Evolutionary conservation across 2,797 vertebrate genomes (phyloP), one percentile per base, ranked within the genome.

Genomic region (Lithobates sylvaticus): DNA sequence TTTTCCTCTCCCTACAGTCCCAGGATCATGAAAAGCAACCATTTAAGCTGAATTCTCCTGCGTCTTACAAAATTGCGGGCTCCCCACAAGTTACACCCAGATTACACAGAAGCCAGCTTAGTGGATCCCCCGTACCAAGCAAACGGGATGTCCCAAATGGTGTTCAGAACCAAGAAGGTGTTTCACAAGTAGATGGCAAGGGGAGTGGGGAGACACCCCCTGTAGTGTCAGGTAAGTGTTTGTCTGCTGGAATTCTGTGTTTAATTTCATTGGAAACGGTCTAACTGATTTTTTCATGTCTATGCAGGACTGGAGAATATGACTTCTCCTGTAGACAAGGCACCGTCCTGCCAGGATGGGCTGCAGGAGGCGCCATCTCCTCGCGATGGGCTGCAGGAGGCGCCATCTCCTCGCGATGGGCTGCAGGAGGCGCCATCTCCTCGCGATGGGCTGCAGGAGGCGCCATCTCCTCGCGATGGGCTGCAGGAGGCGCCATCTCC

Each of bases 21-120:
- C 94, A 98, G 82, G 97, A 99, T 86, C 90, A 91, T 84, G 97
- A 98, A 91, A 97, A 95, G 90, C 91, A 93, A 2, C 94, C 91
- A 8, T 93, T 95, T 10, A 95, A 93, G 89, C 91, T 94, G 0
- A 96, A 94, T 65, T 96, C 95, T 88, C 94, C 95, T 0, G 95
- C 93, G 23, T 93, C 92, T 10, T 92, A 93, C 23, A 91, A 89
- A 0, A 83, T 89, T 16, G 64, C 89, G 0, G 93, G 86, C 4
- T 98, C 97, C 10, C 96, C 97, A 0, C 92, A 91, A 75, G 91
- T 91, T 0, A 92, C 91, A 70, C 92, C 76, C 27, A 15, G 85
- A 29, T 92, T 87, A 86, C 90, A 77, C 10, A 80, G 44, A 85
- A 86, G 75, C 58, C 82, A 86, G 84, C 91, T 89, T 0, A 90